Conservation (phyloP, 2,888 invertebrate species). For the Hemistola chrysoprasaria region DNA sequence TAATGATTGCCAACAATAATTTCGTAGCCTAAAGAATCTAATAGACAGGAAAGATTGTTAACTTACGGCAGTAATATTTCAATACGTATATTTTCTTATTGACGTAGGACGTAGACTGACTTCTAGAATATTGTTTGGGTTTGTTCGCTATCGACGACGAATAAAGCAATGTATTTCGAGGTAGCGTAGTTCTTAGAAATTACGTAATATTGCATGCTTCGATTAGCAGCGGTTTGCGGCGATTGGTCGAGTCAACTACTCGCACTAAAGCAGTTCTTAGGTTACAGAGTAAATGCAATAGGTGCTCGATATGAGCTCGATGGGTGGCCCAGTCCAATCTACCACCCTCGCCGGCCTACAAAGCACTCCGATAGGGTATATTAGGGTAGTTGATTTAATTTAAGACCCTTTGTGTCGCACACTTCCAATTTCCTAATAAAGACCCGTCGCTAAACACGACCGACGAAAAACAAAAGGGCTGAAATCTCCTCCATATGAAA, state of each 20-base stretch:
- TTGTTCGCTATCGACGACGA: neutral
- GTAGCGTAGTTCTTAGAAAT: slow-evolving; percentile 14
- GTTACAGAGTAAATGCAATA: slow-evolving; percentile 30
- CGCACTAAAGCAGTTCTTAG: slow-evolving; percentile 10
- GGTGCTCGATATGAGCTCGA: slow-evolving; percentile 39
- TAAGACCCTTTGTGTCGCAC: slow-evolving; percentile 69
- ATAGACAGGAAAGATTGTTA: slow-evolving; percentile 28
- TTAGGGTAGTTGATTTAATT: slow-evolving; percentile 71
- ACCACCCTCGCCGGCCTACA: slow-evolving; percentile 39
- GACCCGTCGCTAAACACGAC: slow-evolving; percentile 52
- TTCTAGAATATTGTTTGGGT: slow-evolving; percentile 18
- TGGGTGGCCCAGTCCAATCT: slow-evolving; percentile 36
- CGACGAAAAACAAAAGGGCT: slow-evolving; percentile 58
- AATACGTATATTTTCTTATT: slow-evolving; percentile 40
- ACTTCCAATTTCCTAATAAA: slow-evolving; percentile 71
- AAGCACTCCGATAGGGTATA: slow-evolving; percentile 60
- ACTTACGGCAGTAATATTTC: slow-evolving; percentile 36
- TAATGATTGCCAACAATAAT: too few relatives aligned
- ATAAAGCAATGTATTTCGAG: slow-evolving; percentile 1
- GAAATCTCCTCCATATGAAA: slow-evolving; percentile 48
- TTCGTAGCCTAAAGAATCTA: too few relatives aligned
- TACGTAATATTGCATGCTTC: slow-evolving; percentile 20
- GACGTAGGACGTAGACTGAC: slow-evolving; percentile 33
- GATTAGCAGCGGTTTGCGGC: slow-evolving; percentile 35
- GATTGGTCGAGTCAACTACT: slow-evolving; percentile 10